Evolutionary conservation across 1,140 invertebrate species (phyloP).

Genomic region (Cydia strobilella): DNA sequence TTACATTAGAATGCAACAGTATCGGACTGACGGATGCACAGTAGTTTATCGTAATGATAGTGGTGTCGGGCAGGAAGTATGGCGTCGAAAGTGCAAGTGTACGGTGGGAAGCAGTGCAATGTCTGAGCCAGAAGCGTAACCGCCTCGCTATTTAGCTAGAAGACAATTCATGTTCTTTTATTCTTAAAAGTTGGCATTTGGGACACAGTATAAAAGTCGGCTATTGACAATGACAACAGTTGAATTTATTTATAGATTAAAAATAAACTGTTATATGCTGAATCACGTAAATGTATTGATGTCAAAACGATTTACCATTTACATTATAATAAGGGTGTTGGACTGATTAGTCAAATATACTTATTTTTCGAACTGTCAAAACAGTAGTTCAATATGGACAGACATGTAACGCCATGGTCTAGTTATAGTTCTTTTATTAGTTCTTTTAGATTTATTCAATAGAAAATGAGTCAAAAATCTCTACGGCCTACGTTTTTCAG

Average conservation of each 20-base stretch:
- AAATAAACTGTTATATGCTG: not conserved
- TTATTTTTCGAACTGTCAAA: too few species aligned
- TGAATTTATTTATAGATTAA: too few species aligned
- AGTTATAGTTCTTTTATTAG: too few species aligned
- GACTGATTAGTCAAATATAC: too few species aligned
- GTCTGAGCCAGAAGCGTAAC: conserved; percentile 18
- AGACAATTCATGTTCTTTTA: conserved; percentile 4
- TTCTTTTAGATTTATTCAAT: too few species aligned
- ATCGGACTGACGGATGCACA: not conserved
- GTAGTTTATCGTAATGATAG: conserved; percentile 29
- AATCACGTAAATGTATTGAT: not conserved
- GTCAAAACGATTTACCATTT: not conserved
- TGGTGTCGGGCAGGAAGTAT: conserved; percentile 17
- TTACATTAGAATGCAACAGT: conserved; percentile 8
- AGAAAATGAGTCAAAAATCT: too few species aligned
- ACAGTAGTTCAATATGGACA: too few species aligned
- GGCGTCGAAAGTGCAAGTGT: conserved; percentile 29
- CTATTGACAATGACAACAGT: not conserved
- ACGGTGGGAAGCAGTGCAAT: conserved; percentile 26
- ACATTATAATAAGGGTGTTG: too few species aligned
- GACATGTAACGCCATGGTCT: too few species aligned
- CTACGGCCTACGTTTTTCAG: too few species aligned
- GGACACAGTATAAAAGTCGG: not conserved
- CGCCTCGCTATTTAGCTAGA: conserved; percentile 26
- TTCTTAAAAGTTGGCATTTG: not conserved